phyloP scores from a whole-genome alignment of 2,113 vertebrate species.

The Cyanoramphus novaezelandiae region DNA sequence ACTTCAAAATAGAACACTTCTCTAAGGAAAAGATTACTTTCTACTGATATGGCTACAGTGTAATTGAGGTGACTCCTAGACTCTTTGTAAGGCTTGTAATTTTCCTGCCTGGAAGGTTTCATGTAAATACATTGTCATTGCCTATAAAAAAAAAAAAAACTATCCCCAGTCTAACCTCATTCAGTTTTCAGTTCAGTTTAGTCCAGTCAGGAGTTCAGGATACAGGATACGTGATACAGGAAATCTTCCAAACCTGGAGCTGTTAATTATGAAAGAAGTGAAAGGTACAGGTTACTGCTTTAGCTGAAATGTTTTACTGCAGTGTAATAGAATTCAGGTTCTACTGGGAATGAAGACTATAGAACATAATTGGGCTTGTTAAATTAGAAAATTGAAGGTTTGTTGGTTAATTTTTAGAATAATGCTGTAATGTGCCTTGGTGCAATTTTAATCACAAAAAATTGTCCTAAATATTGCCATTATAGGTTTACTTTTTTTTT shows the following conservation, averaged over 20 bases:
- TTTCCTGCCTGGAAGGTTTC: neutral
- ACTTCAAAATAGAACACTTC: neutral
- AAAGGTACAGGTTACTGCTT: neutral
- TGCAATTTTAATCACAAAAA: neutral
- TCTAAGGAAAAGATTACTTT: neutral
- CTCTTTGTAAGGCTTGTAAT: neutral
- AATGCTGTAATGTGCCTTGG: neutral
- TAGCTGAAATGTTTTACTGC: neutral
- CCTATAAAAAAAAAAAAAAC: neutral
- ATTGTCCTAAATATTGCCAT: neutral
- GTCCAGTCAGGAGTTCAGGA: neutral
- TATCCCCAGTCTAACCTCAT: neutral
- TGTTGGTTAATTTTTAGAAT: neutral
- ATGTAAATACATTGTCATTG: neutral
- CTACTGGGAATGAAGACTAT: neutral
- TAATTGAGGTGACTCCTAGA: neutral
- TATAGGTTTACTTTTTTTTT: neutral
- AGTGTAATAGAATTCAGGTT: neutral
- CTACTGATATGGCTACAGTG: neutral
- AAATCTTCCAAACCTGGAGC: neutral
- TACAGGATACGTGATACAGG: accelerated
- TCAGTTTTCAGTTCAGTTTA: neutral
- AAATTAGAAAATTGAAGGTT: neutral
- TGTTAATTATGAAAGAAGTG: neutral
- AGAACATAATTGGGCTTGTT: neutral